Conservation (phyloP, 2,113 vertebrate species). For the Heterotilapia buettikoferi region DNA sequence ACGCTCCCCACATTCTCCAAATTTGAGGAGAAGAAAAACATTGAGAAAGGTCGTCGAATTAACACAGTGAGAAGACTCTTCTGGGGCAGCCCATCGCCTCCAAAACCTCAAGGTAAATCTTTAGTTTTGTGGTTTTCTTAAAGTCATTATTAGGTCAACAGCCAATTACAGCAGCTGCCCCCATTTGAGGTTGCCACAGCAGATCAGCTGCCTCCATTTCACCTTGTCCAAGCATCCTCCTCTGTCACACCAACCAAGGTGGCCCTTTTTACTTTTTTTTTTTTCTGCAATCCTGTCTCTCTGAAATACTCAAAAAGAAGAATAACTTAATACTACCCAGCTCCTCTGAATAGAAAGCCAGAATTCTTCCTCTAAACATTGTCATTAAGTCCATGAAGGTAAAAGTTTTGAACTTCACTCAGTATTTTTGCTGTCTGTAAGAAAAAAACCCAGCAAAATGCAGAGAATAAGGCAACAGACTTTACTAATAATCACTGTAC, state of each 20-base stretch:
- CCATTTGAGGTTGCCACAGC: neutral
- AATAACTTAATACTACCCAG: neutral
- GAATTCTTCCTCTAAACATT: neutral
- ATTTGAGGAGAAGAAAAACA: constrained; percentile 72
- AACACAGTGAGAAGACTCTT: constrained; percentile 69
- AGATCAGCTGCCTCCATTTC: neutral
- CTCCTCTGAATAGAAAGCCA: neutral
- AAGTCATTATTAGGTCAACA: neutral
- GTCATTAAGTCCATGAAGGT: neutral
- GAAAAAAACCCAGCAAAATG: accelerated
- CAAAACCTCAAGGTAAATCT: constrained; percentile 59
- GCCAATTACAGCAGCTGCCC: neutral
- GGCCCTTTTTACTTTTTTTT: neutral
- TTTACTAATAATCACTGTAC: neutral
- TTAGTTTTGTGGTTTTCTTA: neutral
- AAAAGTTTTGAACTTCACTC: neutral
- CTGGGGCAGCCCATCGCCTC: constrained; percentile 64
- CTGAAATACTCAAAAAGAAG: neutral
- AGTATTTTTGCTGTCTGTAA: neutral
- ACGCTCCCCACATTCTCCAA: constrained; percentile 62
- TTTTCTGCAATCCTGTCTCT: neutral
- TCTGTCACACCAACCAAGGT: neutral
- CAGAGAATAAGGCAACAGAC: neutral
- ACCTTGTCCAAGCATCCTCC: neutral
- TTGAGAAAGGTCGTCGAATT: constrained; percentile 68